A percentile compares a stretch with the other conserved stretches of the same genome.
Evolutionary conservation across 2,113 vertebrate species (phyloP).

Genomic region (Pionites leucogaster): DNA sequence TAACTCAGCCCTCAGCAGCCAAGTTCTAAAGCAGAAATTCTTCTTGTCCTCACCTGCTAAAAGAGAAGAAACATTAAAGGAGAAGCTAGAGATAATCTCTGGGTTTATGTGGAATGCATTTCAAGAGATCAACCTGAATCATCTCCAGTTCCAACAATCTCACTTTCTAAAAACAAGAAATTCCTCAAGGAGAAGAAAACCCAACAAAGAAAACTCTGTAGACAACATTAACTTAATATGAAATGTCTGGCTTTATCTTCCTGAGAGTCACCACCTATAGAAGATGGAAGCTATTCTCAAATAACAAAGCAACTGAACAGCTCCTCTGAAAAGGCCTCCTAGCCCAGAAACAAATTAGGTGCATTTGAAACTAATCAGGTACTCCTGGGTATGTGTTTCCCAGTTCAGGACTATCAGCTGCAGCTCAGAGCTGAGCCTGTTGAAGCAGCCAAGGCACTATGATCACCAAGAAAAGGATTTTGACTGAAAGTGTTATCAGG

Average conservation of each 20-base stretch:
- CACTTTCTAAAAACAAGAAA: neutral
- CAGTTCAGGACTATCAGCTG: neutral
- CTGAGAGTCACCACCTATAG: neutral
- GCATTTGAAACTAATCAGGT: neutral
- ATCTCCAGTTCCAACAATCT: neutral
- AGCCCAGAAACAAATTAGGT: neutral
- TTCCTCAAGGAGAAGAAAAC: neutral
- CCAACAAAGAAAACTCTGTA: neutral
- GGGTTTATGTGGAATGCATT: neutral
- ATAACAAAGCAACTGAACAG: neutral
- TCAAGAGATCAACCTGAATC: neutral
- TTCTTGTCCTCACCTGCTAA: neutral
- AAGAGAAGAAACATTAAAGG: neutral
- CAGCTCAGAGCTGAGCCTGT: neutral
- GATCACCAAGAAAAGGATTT: neutral
- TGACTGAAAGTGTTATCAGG: neutral
- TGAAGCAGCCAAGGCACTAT: neutral
- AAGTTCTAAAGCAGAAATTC: neutral
- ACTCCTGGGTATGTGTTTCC: rapidly evolving
- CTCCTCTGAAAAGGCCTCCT: neutral
- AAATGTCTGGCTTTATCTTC: neutral
- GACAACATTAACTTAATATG: neutral
- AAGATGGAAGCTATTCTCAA: neutral
- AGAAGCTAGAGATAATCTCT: neutral
- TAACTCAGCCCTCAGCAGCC: neutral